Conservation (phyloP, 2,888 invertebrate species). For the Aelia acuminata region DNA sequence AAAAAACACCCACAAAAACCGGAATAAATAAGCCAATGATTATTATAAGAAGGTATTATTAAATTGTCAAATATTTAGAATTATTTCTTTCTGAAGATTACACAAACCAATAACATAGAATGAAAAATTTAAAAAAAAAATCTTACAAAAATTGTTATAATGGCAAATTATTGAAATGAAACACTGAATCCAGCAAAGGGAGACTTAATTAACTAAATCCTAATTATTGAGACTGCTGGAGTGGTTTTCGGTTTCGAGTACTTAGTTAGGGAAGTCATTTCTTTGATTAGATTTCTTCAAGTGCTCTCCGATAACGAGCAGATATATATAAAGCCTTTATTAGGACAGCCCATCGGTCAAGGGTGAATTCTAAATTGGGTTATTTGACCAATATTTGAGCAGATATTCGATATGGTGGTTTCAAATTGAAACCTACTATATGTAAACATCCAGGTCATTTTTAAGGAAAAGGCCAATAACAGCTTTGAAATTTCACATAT, state of each 20-base stretch:
- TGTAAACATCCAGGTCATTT: no score
- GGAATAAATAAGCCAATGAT: no score
- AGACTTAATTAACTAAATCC: neutral
- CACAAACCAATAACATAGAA: no score
- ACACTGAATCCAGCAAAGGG: neutral
- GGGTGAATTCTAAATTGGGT: constrained; percentile 10
- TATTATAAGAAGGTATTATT: no score
- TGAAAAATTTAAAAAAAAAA: no score
- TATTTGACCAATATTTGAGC: neutral
- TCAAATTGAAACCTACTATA: no score
- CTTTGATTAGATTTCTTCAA: neutral
- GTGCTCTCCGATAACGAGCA: neutral
- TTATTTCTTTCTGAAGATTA: no score
- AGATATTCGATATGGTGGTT: no score
- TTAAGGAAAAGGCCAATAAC: no score
- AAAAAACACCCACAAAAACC: no score
- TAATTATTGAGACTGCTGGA: neutral
- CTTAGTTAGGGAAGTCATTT: neutral
- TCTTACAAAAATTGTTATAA: neutral
- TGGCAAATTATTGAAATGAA: neutral
- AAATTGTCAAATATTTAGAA: no score
- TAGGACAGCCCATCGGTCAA: neutral
- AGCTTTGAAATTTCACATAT: no score
- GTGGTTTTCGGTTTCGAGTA: neutral
- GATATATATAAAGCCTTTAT: neutral